phyloP scores from a whole-genome alignment of 2,888 invertebrate species.

The Chrysolina americana region DNA sequence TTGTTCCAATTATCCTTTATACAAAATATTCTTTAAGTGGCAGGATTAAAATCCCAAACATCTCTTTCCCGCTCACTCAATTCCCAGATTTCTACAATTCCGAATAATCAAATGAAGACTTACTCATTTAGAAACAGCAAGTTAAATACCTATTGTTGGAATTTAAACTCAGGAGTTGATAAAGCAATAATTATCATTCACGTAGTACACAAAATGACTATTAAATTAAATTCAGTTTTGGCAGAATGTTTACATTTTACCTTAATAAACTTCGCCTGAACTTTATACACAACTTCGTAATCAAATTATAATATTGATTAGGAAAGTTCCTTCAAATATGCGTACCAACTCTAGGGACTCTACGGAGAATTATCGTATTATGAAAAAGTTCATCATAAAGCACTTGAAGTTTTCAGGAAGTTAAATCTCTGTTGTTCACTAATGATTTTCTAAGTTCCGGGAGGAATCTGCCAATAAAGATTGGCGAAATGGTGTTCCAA shows the following conservation, averaged over 20 bases:
- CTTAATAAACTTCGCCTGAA: slow-evolving; percentile 29
- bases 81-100: neutral
- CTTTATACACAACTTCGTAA: slow-evolving; percentile 34
- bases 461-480: slow-evolving; percentile 17
- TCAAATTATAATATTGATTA: slow-evolving; percentile 36
- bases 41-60: neutral
- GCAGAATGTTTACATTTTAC: slow-evolving; percentile 33
- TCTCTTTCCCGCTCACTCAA: too few species aligned
- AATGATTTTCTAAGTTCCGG: slow-evolving; percentile 21
- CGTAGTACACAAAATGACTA: slow-evolving; percentile 17
- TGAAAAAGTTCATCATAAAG: slow-evolving; percentile 31
- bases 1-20: too few species aligned
- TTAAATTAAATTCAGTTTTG: slow-evolving; percentile 34
- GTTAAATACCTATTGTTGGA: neutral
- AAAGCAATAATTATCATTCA: slow-evolving; percentile 23
- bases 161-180: slow-evolving; percentile 13
- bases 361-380: slow-evolving; percentile 33
- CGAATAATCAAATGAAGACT: neutral
- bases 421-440: slow-evolving; percentile 26
- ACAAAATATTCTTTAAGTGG: too few species aligned
- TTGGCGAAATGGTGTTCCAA: neutral
- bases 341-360: slow-evolving; percentile 15
- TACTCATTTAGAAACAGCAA: neutral
- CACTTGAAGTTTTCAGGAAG: slow-evolving; percentile 22
- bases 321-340: slow-evolving; percentile 32